These are phyloP conservation scores for Meganola albula DNA, from an alignment of 2,888 invertebrate species.

Conservation along the genomic window DNA sequence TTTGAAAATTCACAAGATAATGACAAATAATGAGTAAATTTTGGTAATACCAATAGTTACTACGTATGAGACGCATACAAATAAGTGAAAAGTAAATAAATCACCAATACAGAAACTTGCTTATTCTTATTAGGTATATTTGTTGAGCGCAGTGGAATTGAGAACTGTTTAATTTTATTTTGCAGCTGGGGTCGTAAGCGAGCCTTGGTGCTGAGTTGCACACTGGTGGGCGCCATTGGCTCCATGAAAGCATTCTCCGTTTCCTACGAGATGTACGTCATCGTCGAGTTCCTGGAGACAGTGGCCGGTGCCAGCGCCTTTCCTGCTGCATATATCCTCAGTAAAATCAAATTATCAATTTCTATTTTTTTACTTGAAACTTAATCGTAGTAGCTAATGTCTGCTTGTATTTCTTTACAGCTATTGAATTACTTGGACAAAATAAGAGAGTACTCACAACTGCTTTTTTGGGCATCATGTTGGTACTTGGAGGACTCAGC, in stretches of 20 bases:
- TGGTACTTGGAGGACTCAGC: conserved; percentile 84
- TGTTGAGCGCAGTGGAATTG: too few species aligned
- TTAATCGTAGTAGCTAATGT: too few species aligned
- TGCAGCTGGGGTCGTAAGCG: conserved; percentile 64
- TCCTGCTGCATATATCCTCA: conserved; percentile 75
- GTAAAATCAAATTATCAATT: conserved; percentile 29
- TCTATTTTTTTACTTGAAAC: too few species aligned
- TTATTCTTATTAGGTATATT: too few species aligned
- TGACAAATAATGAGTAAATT: too few species aligned
- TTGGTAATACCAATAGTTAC: too few species aligned
- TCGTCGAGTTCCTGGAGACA: conserved; percentile 78
- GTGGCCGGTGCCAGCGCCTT: conserved; percentile 77
- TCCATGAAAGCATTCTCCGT: conserved; percentile 76
- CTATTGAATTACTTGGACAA: conserved; percentile 64
- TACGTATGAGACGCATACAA: too few species aligned
- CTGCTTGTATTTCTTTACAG: conserved; percentile 37
- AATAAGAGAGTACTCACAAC: conserved; percentile 63
- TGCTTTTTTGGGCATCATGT: conserved; percentile 60
- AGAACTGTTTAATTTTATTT: not conserved
- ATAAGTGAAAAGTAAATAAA: too few species aligned
- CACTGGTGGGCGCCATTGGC: conserved; percentile 65
- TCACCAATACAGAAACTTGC: too few species aligned
- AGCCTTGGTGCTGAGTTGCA: conserved; percentile 58
- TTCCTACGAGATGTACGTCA: conserved; percentile 77
- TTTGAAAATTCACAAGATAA: too few species aligned